Evolutionary conservation across 2,797 vertebrate species (phyloP), one percentile per base, ranked within the genome.

Genomic region (Diceros bicornis): DNA sequence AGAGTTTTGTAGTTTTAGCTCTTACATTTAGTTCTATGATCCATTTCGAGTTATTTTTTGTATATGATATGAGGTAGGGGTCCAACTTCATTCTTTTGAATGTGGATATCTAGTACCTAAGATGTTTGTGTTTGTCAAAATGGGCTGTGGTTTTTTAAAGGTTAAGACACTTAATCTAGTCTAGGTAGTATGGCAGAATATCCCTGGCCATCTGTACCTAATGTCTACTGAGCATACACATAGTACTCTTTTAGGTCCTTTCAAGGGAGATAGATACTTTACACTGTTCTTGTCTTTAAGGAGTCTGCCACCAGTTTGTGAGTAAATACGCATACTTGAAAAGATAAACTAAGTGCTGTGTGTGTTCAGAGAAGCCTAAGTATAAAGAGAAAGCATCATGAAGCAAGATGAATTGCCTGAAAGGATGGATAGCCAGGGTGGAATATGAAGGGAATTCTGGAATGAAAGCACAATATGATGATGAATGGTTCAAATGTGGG

Each of bases 1-100:
- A 85, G 66, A 79, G 64, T 81, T 95, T 79, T 71, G 11, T 66
- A 94, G 34, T 79, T 93, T 95, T 86, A 72, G 34, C 21, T 34
- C 12, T 94, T 69, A 59, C 23, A 41, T 91, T 96, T 93, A 78
- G 3, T 74, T 77, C 50, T 96, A 7, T 81, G 57, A 82, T 83
- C 9, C 2, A 72, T 71, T 86, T 82, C 75, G 47, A 86, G 29
- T 72, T 71, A 27, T 59, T 50, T 74, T 93, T 69, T 75, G 8
- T 77, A 4, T 52, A 13, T 66, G 50, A 41, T 52, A 2, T 96
- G 34, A 85, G 21, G 27, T 91, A 66, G 50, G 29, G 12, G 4
- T 86, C 64, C 25, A 94, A 5, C 16, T 74, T 92, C 13, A 84
- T 79, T 87, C 13, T 86, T 84, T 94, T 75, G 25, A 41, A 68